phyloP scores from a whole-genome alignment of 2,888 invertebrate genomes.

The Luffia ferchaultella region DNA sequence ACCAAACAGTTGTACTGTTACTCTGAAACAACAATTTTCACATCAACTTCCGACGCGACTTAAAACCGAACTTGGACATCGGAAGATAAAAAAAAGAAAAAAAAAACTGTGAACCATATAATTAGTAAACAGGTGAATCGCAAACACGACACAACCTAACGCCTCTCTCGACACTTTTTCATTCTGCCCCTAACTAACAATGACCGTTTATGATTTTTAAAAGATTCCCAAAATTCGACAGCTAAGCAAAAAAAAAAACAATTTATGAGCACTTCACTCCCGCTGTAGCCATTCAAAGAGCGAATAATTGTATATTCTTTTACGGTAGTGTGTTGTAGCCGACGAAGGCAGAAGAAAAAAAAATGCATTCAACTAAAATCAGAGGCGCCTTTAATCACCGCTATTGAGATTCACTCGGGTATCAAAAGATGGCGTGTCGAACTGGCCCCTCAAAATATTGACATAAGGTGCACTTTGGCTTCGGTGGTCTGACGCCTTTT shows the following conservation, averaged over 20 bases:
- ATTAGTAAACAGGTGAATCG: conserved; percentile 44
- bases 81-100: conserved; percentile 15
- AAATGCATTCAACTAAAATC: conserved; percentile 63
- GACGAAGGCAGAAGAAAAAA: conserved; percentile 35
- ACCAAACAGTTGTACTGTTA: too few relatives aligned
- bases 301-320: conserved; percentile 66
- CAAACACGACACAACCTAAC: conserved; percentile 29
- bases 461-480: conserved; percentile 41
- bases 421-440: conserved; percentile 40
- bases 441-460: conserved; percentile 47
- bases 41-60: not conserved
- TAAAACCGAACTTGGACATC: conserved; percentile 10
- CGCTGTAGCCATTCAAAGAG: conserved; percentile 64
- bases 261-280: conserved; percentile 65
- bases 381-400: conserved; percentile 67
- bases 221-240: conserved; percentile 52
- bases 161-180: conserved; percentile 38
- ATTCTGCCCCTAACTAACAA: conserved; percentile 40
- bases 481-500: conserved; percentile 45
- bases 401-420: conserved; percentile 65
- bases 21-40: too few relatives aligned
- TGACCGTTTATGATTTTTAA: conserved; percentile 54
- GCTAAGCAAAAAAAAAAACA: conserved; percentile 43
- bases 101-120: conserved; percentile 37
- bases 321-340: conserved; percentile 63